Percentiles rank a stretch among this genome's conserved stretches.
Conservation (phyloP, 2,113 vertebrate species). For the Microcebus tavaratra region DNA sequence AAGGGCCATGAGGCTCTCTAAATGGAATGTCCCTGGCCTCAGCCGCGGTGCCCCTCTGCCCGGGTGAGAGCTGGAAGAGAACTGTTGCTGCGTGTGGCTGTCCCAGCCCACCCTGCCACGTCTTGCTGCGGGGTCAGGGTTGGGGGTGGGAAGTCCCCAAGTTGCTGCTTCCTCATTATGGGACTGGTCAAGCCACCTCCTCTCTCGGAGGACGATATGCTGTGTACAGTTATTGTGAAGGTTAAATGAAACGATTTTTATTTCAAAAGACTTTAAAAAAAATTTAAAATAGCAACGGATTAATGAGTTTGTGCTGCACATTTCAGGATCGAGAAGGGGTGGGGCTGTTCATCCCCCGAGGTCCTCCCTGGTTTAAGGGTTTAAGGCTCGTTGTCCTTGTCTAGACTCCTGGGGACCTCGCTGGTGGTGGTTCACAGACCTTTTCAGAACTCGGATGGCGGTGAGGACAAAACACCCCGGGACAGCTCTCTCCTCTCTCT, state of each 20-base stretch:
- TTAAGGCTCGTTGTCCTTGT: background rate
- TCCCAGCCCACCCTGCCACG: background rate
- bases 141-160: background rate
- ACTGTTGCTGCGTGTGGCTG: background rate
- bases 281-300: background rate
- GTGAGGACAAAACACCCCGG: no score
- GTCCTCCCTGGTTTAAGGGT: background rate
- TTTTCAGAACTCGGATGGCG: background rate
- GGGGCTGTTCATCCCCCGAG: background rate
- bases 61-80: background rate
- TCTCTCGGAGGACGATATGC: background rate
- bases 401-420: background rate
- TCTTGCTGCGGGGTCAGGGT: background rate
- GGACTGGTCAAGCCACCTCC: background rate
- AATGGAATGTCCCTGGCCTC: background rate
- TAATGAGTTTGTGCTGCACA: background rate
- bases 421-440: background rate
- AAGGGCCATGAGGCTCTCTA: background rate
- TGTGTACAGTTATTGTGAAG: background rate
- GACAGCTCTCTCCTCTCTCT: background rate
- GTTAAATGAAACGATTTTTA: background rate
- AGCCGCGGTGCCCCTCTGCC: background rate
- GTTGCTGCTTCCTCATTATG: background rate
- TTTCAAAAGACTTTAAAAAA: background rate
- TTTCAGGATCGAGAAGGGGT: background rate